Base-by-base conservation (phyloP, 2,888 invertebrate species). In the Chloromyia formosa region DNA sequence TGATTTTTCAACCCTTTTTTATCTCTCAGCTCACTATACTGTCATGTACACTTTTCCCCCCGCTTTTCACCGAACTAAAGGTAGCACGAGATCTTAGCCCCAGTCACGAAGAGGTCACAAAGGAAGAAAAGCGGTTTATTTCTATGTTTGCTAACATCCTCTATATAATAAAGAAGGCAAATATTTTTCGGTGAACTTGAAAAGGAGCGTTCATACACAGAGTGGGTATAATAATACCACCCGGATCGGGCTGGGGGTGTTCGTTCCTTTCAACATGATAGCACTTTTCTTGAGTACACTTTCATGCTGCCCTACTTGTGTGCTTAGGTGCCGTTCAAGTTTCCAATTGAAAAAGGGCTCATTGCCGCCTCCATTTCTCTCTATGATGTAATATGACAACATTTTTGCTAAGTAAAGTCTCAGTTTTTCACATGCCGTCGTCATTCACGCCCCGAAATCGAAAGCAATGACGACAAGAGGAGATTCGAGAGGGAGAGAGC, bases 1-100 rank as follows among this genome's bases (percentile, higher is more conserved):
- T 60, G 60, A 60, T 60, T 60, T 60, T 60, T 60, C 49, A 49
- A 49, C 49, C 20, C 60, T 60, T 60, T 60, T 60, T 60, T 12
- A 35, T 35, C 27, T 35, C 27, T 35, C 27, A 35, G 3, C 7
- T 35, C 27, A 7, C 27, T 35, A 35, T 35, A 35, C 23, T n/a
- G 20, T 12, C 20, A 16, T 58, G 7, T 54, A n/a, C n/a, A n/a
- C n/a, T 16, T 16, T 58, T 18, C 22, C 58, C 58, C 22, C 18
- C 10, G 16, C 18, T 7, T 20, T 58, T 18, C 58, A 58, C 4
- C 18, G n/a, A n/a, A 16, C 20, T 5, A 10, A 58, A 58, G 22
- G 22, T 16, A 22, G 18, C 58, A 20, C 10, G 5, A 16, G 20
- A 18, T n/a, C 12, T 22, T 20, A 60, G 22, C 9, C 14, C 23